Evolutionary conservation across 1,140 invertebrate species (phyloP), one percentile per base, ranked within the genome.

Genomic region (Sycophaga agraensis): DNA sequence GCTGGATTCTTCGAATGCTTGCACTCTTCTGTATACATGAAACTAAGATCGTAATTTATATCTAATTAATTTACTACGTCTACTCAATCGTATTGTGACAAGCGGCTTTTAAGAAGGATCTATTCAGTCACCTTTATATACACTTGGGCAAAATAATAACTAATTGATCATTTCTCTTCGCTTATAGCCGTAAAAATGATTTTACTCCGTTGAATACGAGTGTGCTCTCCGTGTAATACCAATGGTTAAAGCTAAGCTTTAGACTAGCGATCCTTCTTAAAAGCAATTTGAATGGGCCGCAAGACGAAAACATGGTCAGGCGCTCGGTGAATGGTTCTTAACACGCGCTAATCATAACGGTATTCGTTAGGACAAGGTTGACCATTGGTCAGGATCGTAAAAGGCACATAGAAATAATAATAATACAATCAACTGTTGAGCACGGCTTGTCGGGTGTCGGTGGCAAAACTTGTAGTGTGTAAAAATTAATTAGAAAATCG

Each of bases 1-100:
- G 72, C 75, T 80, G 76, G 73, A 79, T 69, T 78, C 70, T 78
- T 79, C 72, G 72, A 77, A 74, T 79, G 78, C 78, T 80, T 80
- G 72, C 73, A 78, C 76, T 77, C 51, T 55, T 39, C 17, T 62
- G 50, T 60, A 46, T 19, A n/a, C n/a, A 60, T 37, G 49, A 60
- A n/a, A 37, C 42, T 61, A 61, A 59, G 35, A 50, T 37, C 39
- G 49, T 53, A 21, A 59, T 49, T 24, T 22, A 49, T 17, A 40
- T 21, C 26, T 48, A 48, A 48, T 57, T 37, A 43, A 37, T 37
- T 37, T 46, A n/a, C n/a, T n/a, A 45, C 16, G 54, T 46, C 19
- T 45, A 40, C 14, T 34, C 17, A 51, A 42, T 40, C 42, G 35
- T 56, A 46, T 34, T 42, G 26, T 42, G 24, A 50, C 1, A 34